phyloP scores from a whole-genome alignment of 2,888 invertebrate species.

The Caenorhabditis macrosperma region DNA sequence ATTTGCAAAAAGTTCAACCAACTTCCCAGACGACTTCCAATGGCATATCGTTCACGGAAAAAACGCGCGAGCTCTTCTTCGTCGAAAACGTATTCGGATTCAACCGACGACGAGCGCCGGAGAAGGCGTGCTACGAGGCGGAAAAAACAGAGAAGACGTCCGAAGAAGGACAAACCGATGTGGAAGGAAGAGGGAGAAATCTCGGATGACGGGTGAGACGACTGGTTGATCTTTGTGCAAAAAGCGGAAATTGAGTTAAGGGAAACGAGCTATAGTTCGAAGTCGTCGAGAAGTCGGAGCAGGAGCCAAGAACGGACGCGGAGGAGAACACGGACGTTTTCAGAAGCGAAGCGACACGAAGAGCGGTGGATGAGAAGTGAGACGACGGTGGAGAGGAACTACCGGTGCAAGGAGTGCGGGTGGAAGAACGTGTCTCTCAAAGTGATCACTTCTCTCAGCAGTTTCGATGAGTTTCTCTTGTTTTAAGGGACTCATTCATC shows the following conservation, averaged over 20 bases:
- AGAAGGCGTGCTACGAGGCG: background rate
- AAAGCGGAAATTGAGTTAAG: background rate
- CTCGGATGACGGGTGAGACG: slow-evolving; percentile 13
- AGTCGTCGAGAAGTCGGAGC: slow-evolving; percentile 9
- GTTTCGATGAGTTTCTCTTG: background rate
- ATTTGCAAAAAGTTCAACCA: background rate
- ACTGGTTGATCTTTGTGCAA: background rate
- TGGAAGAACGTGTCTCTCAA: slow-evolving; percentile 9
- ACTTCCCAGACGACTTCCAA: slow-evolving; percentile 21
- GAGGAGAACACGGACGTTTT: background rate
- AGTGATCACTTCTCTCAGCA: background rate
- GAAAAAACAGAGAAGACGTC: background rate
- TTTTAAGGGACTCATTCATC: slow-evolving; percentile 44
- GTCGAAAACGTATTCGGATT: slow-evolving; percentile 2
- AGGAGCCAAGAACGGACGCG: slow-evolving; percentile 13
- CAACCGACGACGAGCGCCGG: background rate
- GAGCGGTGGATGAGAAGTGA: background rate
- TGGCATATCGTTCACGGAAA: slow-evolving; percentile 20
- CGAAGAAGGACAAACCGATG: slow-evolving; percentile 50
- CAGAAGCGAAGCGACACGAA: background rate
- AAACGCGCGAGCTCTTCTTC: slow-evolving; percentile 24
- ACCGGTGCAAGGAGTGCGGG: slow-evolving; percentile 39
- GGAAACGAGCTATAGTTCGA: slow-evolving; percentile 5
- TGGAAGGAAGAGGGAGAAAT: slow-evolving; percentile 50
- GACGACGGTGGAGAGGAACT: background rate